A percentile compares a stretch with the other conserved stretches of the same genome.
phyloP scores from a whole-genome alignment of 2,113 vertebrate species.

The Eudyptes chrysolophus region DNA sequence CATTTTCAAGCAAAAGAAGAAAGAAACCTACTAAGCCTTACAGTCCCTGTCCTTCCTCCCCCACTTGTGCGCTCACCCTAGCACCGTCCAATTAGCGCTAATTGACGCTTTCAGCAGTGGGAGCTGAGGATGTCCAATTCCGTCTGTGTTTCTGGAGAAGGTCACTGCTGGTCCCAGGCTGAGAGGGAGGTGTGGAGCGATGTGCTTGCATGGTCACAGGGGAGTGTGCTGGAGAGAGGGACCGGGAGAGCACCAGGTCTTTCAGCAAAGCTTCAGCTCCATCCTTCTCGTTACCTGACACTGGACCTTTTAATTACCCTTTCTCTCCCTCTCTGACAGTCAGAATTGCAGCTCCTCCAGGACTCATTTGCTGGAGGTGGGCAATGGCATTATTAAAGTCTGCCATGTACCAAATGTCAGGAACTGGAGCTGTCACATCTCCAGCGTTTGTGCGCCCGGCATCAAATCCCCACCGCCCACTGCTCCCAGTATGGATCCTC shows the following conservation, averaged over 20 bases:
- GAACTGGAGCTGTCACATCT: neutral
- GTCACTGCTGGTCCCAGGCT: neutral
- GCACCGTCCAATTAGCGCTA: neutral
- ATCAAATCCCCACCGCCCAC: neutral
- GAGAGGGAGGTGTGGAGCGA: neutral
- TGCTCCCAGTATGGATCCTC: neutral
- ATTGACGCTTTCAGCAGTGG: neutral
- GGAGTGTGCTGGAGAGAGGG: neutral
- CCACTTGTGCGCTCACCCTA: neutral
- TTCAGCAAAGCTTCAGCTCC: neutral
- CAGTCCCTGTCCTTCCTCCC: neutral
- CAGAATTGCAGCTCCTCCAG: neutral
- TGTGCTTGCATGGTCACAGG: rapidly evolving
- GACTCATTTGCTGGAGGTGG: neutral
- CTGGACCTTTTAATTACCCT: neutral
- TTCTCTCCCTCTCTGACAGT: neutral
- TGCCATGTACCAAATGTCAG: neutral
- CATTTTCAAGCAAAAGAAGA: neutral
- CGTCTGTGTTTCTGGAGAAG: neutral
- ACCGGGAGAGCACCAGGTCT: neutral
- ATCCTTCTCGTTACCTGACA: neutral
- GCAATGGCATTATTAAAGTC: neutral
- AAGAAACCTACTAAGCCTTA: neutral
- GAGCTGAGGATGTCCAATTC: neutral
- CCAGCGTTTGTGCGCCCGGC: rapidly evolving